A percentile compares a stretch with the other conserved stretches of the same genome.
Evolutionary conservation across 2,888 invertebrate genomes (phyloP).

Genomic region (Plutella xylostella): DNA sequence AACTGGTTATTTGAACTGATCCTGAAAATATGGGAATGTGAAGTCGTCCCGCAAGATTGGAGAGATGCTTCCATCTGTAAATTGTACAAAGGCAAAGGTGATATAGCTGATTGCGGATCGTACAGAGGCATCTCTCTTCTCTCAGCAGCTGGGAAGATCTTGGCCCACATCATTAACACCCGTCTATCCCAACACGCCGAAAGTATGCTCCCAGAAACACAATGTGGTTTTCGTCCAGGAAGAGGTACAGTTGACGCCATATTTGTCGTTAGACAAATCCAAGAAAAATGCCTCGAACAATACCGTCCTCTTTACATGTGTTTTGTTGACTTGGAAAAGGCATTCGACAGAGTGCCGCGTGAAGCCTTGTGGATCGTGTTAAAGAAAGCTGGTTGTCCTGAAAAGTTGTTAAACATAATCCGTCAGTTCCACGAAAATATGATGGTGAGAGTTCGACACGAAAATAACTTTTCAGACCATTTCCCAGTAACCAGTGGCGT

Average conservation of each 20-base stretch:
- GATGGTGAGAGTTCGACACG: background rate
- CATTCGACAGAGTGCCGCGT: slow-evolving; percentile 15
- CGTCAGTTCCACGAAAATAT: background rate
- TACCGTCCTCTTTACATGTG: too few relatives aligned
- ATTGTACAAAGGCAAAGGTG: slow-evolving; percentile 1
- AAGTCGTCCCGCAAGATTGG: background rate
- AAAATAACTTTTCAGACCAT: background rate
- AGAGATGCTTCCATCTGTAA: background rate
- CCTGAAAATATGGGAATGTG: background rate
- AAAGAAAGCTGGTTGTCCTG: background rate
- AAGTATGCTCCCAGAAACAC: background rate
- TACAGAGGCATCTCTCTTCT: background rate
- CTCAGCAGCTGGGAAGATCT: background rate
- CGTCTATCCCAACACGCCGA: background rate
- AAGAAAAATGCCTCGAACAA: background rate
- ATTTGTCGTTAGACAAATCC: background rate
- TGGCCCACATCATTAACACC: background rate
- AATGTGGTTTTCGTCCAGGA: background rate
- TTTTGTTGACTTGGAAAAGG: slow-evolving; percentile 15
- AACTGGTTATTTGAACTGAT: background rate
- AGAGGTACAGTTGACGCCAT: background rate
- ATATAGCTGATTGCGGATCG: background rate
- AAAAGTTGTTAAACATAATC: background rate
- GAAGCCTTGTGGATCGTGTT: slow-evolving; percentile 8
- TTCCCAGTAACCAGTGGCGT: background rate